These are phyloP conservation scores for Helleia helle DNA, from an alignment of 2,888 invertebrate species.

Conservation along the genomic window DNA sequence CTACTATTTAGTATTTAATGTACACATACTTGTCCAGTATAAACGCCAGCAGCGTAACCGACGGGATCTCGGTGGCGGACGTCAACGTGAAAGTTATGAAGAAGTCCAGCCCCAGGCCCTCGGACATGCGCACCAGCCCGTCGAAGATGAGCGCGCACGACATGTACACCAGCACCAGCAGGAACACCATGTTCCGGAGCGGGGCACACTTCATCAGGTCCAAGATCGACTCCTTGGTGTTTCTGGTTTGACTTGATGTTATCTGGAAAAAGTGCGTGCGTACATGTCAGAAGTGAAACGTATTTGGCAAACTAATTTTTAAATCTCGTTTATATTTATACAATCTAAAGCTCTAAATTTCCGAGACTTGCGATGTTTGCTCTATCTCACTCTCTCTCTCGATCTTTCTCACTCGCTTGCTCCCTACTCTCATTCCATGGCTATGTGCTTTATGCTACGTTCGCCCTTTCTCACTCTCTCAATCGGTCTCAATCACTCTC, in stretches of 20 bases:
- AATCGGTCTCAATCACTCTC: too few relatives aligned
- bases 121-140: constrained; percentile 59
- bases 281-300: too few relatives aligned
- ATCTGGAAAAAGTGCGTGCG: constrained; percentile 37
- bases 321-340: too few relatives aligned
- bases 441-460: too few relatives aligned
- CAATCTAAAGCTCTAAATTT: too few relatives aligned
- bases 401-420: too few relatives aligned
- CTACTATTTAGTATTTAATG: too few relatives aligned
- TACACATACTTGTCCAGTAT: constrained; percentile 46
- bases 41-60: constrained; percentile 48
- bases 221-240: constrained; percentile 40
- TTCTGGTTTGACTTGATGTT: constrained; percentile 39
- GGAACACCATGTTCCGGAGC: constrained; percentile 39
- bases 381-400: too few relatives aligned
- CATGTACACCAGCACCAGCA: constrained; percentile 53
- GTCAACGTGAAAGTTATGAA: constrained; percentile 60
- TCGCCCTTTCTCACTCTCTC: too few relatives aligned
- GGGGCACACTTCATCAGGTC: constrained; percentile 40
- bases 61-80: constrained; percentile 62
- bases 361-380: too few relatives aligned
- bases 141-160: constrained; percentile 56
- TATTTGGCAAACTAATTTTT: too few relatives aligned
- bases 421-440: too few relatives aligned
- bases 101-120: constrained; percentile 57